A percentile compares a stretch with the other conserved stretches of the same genome.
Conservation (phyloP, 2,888 invertebrate genomes). For the Leptopilina drosophilae region DNA sequence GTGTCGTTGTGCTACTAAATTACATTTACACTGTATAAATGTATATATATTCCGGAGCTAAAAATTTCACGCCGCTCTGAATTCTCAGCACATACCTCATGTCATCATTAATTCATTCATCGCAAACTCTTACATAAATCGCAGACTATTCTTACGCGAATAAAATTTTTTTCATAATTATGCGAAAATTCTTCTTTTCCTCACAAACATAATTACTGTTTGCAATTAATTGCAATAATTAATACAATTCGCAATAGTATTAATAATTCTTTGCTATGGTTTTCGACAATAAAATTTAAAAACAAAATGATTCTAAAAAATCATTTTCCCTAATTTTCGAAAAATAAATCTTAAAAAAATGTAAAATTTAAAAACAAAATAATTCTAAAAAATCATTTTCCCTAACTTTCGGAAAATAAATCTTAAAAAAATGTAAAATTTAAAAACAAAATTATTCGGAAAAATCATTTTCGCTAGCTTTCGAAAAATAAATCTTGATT, state of each 20-base stretch:
- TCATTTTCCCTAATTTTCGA: background rate
- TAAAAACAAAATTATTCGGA: too few species aligned
- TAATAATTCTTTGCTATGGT: too few species aligned
- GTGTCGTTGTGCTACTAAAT: constrained; percentile 30
- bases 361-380: too few species aligned
- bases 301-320: too few species aligned
- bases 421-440: background rate
- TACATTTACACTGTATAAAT: background rate
- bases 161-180: background rate
- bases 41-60: background rate
- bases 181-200: too few species aligned
- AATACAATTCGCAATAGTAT: background rate
- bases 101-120: background rate
- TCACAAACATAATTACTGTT: background rate
- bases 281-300: too few species aligned
- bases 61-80: constrained; percentile 11
- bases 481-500: constrained; percentile 1
- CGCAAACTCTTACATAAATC: background rate
- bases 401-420: background rate
- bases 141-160: background rate
- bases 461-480: too few species aligned
- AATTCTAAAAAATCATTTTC: too few species aligned
- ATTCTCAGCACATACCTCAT: background rate
- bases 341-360: background rate
- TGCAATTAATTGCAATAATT: background rate